Base-by-base conservation (phyloP, 2,797 vertebrate species). In the Poecilia velifera region DNA sequence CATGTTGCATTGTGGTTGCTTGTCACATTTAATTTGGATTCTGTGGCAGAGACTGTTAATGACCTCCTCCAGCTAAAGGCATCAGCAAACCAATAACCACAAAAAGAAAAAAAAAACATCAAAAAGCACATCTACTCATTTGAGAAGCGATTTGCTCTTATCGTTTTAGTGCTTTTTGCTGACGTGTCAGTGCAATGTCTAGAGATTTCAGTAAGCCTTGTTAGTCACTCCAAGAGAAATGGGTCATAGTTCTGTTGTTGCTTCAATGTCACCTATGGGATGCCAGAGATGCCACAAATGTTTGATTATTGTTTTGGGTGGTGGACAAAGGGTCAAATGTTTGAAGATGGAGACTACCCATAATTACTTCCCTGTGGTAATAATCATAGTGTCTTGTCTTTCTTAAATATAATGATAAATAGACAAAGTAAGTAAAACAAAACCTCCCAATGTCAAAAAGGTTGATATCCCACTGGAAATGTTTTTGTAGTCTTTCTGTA, bases 161-260 rank as follows among this genome's bases (percentile, higher is more conserved):
- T 73, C 49, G 76, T 78, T 43, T 20, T 3, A 16, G n/a, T 34
- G 25, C 39, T 70, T 66, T 78, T 25, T 31, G 18, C 28, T 79
- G 12, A 72, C 72, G n/a, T 43, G 20, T 1, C 53, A 31, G 73
- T 31, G 25, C 41, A 72, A 78, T 7, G 14, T 28, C 10, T 51
- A 75, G 39, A 68, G 51, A 84, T 76, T 76, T 71, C 22, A 39
- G 39, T 51, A 46, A 79, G 45, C 34, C 31, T 74, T 74, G 45
- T 76, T 70, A 45, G 39, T 74, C 64, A 72, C 72, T n/a, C 77
- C 64, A 46, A 16, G 43, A 75, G 74, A 68, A 82, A 72, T 80
- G 59, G 80, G 79, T 82, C 72, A 73, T n/a, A 57, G 70, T 74
- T 74, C 18, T 84, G 59, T 53, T 80, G 55, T 79, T 79, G 49